Conservation (phyloP, 2,888 invertebrate species). For the Oscheius sp. region DNA sequence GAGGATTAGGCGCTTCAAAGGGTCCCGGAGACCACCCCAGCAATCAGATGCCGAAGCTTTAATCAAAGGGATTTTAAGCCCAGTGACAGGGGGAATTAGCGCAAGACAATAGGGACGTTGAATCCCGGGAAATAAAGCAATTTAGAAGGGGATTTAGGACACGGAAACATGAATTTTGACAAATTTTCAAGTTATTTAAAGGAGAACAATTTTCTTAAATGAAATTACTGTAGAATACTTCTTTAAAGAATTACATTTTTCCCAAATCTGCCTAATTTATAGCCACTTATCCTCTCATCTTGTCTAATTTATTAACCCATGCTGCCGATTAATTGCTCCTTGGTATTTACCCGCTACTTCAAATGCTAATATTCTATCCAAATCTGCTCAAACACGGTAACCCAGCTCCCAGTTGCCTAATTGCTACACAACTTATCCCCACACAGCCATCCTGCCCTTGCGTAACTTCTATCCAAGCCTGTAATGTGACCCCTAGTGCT, state of each 20-base stretch:
- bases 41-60: constrained; percentile 26
- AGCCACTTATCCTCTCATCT: no score
- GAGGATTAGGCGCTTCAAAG: constrained; percentile 29
- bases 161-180: no score
- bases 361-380: constrained; percentile 5
- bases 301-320: background rate
- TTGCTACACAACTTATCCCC: constrained; percentile 20
- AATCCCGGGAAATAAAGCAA: no score
- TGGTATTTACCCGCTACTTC: background rate
- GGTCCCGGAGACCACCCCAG: background rate
- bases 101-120: no score
- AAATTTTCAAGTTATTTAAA: no score
- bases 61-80: constrained; percentile 18
- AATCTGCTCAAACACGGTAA: constrained; percentile 14
- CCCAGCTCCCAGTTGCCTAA: constrained; percentile 19
- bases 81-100: constrained; percentile 12
- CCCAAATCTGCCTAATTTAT: no score
- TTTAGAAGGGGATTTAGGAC: no score
- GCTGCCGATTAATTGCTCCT: background rate
- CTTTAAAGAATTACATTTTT: no score
- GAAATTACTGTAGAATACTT: no score
- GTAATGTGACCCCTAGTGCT: constrained; percentile 20
- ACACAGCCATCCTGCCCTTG: background rate
- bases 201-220: no score
- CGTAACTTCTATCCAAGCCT: constrained; percentile 9